A percentile compares a stretch with the other conserved stretches of the same genome.
phyloP scores from a whole-genome alignment of 2,888 invertebrate genomes.

The Arenicola marina region DNA sequence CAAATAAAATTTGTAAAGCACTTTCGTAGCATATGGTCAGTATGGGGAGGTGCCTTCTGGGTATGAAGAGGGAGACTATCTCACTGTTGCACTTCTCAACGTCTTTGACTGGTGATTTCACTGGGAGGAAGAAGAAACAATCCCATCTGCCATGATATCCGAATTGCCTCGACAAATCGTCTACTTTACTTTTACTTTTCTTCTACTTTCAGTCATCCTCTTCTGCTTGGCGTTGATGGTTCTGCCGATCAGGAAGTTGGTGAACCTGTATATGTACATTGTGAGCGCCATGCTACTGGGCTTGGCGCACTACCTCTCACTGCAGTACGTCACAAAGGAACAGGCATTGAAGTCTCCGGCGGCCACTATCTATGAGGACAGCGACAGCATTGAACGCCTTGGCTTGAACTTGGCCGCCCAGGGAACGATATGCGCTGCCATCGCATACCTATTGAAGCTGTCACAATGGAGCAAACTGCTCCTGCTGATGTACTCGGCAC shows the following conservation, averaged over 20 bases:
- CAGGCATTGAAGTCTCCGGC: constrained; percentile 31
- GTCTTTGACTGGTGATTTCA: no score
- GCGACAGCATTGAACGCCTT: constrained; percentile 49
- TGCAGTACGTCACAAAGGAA: constrained; percentile 60
- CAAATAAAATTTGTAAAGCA: no score
- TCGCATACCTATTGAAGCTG: constrained; percentile 60
- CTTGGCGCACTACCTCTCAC: constrained; percentile 61
- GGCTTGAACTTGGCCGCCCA: constrained; percentile 56
- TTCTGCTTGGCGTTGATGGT: constrained; percentile 63
- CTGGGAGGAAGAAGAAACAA: no score
- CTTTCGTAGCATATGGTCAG: no score
- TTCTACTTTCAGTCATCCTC: constrained; percentile 3
- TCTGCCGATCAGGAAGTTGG: constrained; percentile 63
- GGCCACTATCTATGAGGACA: constrained; percentile 39
- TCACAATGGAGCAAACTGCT: constrained; percentile 35
- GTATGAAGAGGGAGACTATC: no score
- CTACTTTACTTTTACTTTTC: not conserved
- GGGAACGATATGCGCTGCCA: constrained; percentile 53
- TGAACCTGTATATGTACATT: constrained; percentile 64
- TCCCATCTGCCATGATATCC: no score
- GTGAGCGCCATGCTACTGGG: constrained; percentile 61
- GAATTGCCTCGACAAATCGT: no score
- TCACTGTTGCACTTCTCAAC: no score
- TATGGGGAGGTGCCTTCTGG: no score
- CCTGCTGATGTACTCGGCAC: constrained; percentile 62